Evolutionary conservation across 2,888 invertebrate species (phyloP), one percentile per base, ranked within the genome.

Genomic region (Chaetogeoica ovagalla): DNA sequence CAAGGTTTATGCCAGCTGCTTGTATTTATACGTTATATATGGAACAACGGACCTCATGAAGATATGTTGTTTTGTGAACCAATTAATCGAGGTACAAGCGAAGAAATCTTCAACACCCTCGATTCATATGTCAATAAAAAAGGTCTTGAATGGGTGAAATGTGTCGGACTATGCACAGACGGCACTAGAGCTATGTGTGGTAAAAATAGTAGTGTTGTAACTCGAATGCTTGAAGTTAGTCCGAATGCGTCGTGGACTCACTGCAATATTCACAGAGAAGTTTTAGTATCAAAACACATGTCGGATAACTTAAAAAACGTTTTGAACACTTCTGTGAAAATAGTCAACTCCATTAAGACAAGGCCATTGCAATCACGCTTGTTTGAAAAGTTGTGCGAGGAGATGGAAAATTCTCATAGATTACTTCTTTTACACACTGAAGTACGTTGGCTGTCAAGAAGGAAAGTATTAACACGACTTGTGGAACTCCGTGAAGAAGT

Each of bases 121-220:
- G 30, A 75, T n/a, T 11, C 37, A 39, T 63, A 66, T 55, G 5
- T 43, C 37, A 55, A 48, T 30, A 30, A 11, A 63, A 76, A 76
- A 66, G 43, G 21, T 66, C 13, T 66, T 48, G 30, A 79, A 83
- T 84, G 21, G 84, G 83, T n/a, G 86, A 66, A 62, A 52, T 55
- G 62, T 13, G n/a, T 69, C 9, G 62, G 43, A 69, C 23, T 76
- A 30, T 76, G 52, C 17, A 76, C 57, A 23, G 57, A 65, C 65
- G 66, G 66, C n/a, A 66, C 68, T 52, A 63, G 66, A 76, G 68
- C 66, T 52, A 68, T 76, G 66, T 57, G 66, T 23, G 57, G 19
- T 77, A 77, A 57, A 21, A 59, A 77, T 23, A 59, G 69, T 21
- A 57, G 60, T 77, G 69, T 60, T 69, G 48, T 77, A 8, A 77